phyloP scores from a whole-genome alignment of 2,113 vertebrate species.

The Amphiprion percula region DNA sequence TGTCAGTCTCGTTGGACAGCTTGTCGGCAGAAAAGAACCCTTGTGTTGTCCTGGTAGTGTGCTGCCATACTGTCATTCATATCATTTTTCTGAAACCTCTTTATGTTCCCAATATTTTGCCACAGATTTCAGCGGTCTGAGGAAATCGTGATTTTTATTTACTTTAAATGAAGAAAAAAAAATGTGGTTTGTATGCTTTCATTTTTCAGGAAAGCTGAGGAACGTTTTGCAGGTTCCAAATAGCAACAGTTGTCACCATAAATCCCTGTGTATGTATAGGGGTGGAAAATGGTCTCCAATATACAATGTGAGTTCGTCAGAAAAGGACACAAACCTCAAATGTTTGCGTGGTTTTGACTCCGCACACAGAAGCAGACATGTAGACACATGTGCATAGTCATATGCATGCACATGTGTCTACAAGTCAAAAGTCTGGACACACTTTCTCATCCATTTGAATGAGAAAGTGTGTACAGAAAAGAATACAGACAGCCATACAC shows the following conservation, averaged over 20 bases:
- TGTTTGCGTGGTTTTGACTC: constrained; percentile 3
- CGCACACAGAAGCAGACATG: constrained; percentile 5
- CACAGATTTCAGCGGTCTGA: constrained; percentile 77
- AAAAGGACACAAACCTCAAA: not conserved
- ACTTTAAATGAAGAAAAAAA: constrained; percentile 73
- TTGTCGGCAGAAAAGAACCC: constrained; percentile 50
- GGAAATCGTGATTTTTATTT: constrained; percentile 80
- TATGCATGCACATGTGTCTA: not conserved
- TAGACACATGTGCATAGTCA: not conserved
- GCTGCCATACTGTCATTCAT: constrained; percentile 63
- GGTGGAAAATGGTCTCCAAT: constrained; percentile 76
- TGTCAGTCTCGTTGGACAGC: constrained; percentile 53
- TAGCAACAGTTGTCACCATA: constrained; percentile 83
- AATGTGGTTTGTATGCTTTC: constrained; percentile 81
- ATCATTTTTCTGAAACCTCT: constrained; percentile 78
- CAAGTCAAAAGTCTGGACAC: no score
- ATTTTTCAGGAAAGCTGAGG: constrained; percentile 68
- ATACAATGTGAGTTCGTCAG: constrained; percentile 7
- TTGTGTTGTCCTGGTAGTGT: constrained; percentile 39
- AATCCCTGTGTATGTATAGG: constrained; percentile 73
- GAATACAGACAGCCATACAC: not conserved
- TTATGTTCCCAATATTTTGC: constrained; percentile 77
- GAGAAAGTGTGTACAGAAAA: not conserved
- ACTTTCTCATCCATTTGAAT: no score
- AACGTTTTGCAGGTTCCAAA: constrained; percentile 70